Evolutionary conservation across 2,797 vertebrate genomes (phyloP), one percentile per base, ranked within the genome.

Genomic region (Takifugu rubripes): DNA sequence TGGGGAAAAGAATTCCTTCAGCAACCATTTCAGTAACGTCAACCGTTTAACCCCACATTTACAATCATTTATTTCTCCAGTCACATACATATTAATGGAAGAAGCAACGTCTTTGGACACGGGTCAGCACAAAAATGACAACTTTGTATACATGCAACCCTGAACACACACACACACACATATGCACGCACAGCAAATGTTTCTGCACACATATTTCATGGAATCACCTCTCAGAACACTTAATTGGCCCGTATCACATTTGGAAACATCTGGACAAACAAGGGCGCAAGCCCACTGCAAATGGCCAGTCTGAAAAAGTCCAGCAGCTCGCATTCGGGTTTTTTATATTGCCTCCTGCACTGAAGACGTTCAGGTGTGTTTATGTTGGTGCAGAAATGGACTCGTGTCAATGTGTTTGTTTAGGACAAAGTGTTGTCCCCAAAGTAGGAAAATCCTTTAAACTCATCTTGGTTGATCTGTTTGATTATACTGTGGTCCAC

Each of bases 391-490:
- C 17, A 26, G 36, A 17, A 47, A 8, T 1, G 26, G 31, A 14
- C 54, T 47, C 54, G 27, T 31, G 49, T 44, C 49, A 49, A 56
- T 21, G 47, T 57, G 58, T 21, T 40, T n/a, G 50, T 55, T 26
- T 92, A 97, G 72, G 93, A 91, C 80, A 90, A 85, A 48, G 92
- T 83, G 80, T 98, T 91, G 60, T 96, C 95, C 57, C 94, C 93
- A 72, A 95, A 94, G 87, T 96, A 97, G 67, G 95, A 96, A 90
- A 97, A 98, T 44, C 95, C 96, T 90, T 95, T 97, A 83, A 99
- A 98, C 87, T 98, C 96, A 53, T 97, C 96, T 83, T 98, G 95
- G 89, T 99, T 97, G 89, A 97, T 98, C 89, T 98, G 96, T 83
- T 96, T 98, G 89, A 97, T 91, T 84, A 98, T 95, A 70, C 87